Conservation (phyloP, 2,113 vertebrate species). For the Phyllostomus discolor region DNA sequence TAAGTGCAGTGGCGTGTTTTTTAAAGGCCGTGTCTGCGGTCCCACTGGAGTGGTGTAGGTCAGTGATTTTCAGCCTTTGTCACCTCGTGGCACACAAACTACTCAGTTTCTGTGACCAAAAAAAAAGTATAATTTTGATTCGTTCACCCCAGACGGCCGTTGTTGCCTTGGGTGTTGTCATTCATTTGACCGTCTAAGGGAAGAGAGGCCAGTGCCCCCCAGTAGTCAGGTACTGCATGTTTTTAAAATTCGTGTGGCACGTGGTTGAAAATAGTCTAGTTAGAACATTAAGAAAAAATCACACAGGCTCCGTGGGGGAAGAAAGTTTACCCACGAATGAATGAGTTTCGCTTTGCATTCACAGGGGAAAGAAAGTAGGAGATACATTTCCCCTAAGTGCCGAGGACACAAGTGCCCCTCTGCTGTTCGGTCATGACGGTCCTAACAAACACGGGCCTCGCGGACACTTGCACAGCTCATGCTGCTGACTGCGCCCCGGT, state of each 20-base stretch:
- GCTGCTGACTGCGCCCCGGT: neutral
- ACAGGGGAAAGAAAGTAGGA: neutral
- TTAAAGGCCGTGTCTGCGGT: neutral
- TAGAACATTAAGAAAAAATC: neutral
- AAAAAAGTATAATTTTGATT: no score
- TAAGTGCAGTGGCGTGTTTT: neutral
- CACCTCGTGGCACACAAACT: no score
- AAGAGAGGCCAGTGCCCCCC: no score
- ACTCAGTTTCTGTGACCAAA: no score
- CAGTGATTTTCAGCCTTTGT: no score
- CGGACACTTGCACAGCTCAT: neutral
- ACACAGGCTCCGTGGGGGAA: neutral
- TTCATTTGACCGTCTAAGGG: no score
- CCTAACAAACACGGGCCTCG: no score
- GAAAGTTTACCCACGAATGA: neutral
- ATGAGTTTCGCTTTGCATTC: neutral
- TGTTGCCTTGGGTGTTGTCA: no score
- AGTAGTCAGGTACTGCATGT: no score
- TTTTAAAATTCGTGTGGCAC: no score
- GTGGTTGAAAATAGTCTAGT: neutral
- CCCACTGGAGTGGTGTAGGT: neutral
- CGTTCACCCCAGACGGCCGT: no score
- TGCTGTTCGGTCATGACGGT: neutral
- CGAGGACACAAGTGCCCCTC: neutral
- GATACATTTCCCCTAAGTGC: neutral